Conservation (phyloP, 2,113 vertebrate species). For the Alosa alosa region DNA sequence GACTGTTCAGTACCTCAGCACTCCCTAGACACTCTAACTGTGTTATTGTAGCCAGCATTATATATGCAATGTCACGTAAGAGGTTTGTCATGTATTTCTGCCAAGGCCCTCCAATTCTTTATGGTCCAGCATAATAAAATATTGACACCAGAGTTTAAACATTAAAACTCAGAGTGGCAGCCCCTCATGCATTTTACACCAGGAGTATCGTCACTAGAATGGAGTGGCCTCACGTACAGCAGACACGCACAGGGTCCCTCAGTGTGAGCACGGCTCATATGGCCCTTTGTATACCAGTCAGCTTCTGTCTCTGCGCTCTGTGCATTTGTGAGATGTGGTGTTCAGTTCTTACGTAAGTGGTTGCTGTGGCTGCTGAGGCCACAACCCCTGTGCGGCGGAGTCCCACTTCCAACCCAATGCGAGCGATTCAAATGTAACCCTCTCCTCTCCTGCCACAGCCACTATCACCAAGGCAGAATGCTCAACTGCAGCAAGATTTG, state of each 20-base stretch:
- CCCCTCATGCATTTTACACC: slow-evolving; percentile 36
- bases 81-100: neutral
- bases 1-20: too few species aligned
- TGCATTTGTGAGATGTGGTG: slow-evolving; percentile 41
- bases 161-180: slow-evolving; percentile 30
- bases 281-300: slow-evolving; percentile 52
- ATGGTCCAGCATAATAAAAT: neutral
- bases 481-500: neutral
- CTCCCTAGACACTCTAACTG: neutral
- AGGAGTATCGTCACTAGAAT: neutral
- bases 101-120: neutral
- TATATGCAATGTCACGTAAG: neutral
- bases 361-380: slow-evolving; percentile 61
- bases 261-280: neutral
- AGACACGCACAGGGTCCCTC: neutral
- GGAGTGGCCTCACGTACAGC: neutral
- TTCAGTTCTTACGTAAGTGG: slow-evolving; percentile 68
- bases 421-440: slow-evolving; percentile 13
- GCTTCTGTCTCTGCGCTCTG: slow-evolving; percentile 49
- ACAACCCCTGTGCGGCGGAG: slow-evolving; percentile 64
- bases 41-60: neutral
- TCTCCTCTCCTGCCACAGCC: neutral
- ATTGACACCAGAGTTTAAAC: slow-evolving; percentile 14
- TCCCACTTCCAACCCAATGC: slow-evolving; percentile 39
- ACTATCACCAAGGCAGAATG: neutral